Evolutionary conservation across 64 coral and sea anemone species (phyloP), one percentile per base, ranked within the genome.

Genomic region (Actinia tenebrosa): DNA sequence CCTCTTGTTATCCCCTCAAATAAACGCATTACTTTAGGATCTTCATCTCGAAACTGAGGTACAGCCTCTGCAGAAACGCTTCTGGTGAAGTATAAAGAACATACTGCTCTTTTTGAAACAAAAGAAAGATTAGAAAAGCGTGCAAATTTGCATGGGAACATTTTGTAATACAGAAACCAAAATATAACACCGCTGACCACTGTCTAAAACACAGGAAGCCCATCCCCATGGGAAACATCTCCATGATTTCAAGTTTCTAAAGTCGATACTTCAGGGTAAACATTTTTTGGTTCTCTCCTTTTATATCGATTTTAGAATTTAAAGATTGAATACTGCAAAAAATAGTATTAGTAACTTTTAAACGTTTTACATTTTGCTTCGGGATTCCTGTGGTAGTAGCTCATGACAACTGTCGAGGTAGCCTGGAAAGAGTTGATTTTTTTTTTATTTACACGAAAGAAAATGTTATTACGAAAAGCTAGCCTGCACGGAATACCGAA

Each of bases 1-100:
- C 94, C 94, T 64, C 64, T 69, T 64, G 68, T 93, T 23, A 97
- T 85, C 43, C 94, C 94, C 26, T 93, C 88, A 88, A 93, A 97
- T 63, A 97, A 80, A n/a, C 23, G 72, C 18, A 56, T 16, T 81
- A 97, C 46, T 88, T 85, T 80, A 4, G 85, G 80, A 18, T 93
- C 80, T 88, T 90, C 87, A 4, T 87, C 84, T 59, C 47, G 44
- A 84, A 45, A 27, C 60, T 93, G 78, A 11, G 56, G 22, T 53
- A 45, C 60, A 37, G 79, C 50, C 50, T 81, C 25, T 42, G 25
- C 8, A 30, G 69, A 75, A 42, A 11, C 25, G 3, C 15, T 15
- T 75, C 69, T 75, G 10, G 69, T 75, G 27, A 75, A 75, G 25
- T 75, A 75, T 75, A 75, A 42, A 75, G 69, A 75, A 75, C 25